These are phyloP conservation scores for Exocentrus adspersus DNA, from an alignment of 2,888 invertebrate genomes.

Conservation along the genomic window DNA sequence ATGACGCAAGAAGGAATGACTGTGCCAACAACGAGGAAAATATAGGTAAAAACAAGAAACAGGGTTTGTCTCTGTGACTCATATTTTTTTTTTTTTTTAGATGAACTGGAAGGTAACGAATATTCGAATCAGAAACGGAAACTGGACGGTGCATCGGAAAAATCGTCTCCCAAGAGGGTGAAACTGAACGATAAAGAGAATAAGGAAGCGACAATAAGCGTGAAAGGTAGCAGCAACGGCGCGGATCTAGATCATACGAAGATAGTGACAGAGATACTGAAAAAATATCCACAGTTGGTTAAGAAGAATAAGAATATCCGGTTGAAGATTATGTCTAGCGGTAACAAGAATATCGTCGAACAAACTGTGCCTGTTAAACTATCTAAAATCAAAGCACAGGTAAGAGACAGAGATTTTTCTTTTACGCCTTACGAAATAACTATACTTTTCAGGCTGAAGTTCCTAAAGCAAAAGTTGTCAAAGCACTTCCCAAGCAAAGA, in stretches of 20 bases:
- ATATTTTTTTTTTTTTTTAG: neutral
- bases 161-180: conserved; percentile 64
- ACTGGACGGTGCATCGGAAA: conserved; percentile 52
- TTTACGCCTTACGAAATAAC: no score
- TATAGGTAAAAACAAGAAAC: neutral
- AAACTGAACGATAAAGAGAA: conserved; percentile 73
- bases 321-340: conserved; percentile 78
- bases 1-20: conserved; percentile 61
- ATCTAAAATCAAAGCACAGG: conserved; percentile 25
- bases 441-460: conserved; percentile 3
- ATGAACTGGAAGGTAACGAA: conserved; percentile 20
- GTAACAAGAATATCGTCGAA: conserved; percentile 34
- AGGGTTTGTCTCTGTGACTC: neutral
- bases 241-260: conserved; percentile 73
- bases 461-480: neutral
- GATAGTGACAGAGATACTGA: conserved; percentile 86
- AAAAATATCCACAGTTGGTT: conserved; percentile 88
- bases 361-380: conserved; percentile 30
- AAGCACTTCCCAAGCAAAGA: conserved; percentile 9
- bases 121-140: conserved; percentile 39
- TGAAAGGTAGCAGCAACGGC: conserved; percentile 50
- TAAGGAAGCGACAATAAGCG: conserved; percentile 59
- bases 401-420: neutral
- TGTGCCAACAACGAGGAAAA: conserved; percentile 36
- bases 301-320: conserved; percentile 89